These are phyloP conservation scores for Isurus oxyrinchus DNA, from an alignment of 2,113 vertebrate species.

Conservation along the genomic window DNA sequence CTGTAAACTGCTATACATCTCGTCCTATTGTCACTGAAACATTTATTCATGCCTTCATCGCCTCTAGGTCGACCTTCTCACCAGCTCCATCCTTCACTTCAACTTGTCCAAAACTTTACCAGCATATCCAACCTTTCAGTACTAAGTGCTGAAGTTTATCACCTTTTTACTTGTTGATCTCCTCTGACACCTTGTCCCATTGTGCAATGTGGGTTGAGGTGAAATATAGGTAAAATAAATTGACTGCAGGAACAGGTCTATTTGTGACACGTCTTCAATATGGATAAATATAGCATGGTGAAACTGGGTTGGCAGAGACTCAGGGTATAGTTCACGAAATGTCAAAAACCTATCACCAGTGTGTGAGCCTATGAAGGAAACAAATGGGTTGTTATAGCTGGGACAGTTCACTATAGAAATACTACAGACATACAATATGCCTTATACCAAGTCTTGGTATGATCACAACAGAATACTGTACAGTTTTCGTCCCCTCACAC, in stretches of 20 bases:
- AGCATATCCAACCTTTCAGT: not conserved
- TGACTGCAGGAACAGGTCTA: not conserved
- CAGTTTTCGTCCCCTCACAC: not conserved
- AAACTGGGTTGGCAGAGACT: not conserved
- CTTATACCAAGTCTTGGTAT: not conserved
- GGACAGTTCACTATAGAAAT: not conserved
- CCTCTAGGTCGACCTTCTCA: not conserved
- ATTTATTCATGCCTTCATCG: not conserved
- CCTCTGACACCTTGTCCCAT: not conserved
- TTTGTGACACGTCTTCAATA: not conserved
- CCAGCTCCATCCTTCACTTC: not conserved
- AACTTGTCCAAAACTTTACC: not conserved
- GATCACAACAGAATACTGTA: not conserved
- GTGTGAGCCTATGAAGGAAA: not conserved
- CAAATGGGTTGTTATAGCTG: not conserved
- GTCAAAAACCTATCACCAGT: not conserved
- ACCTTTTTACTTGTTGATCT: not conserved
- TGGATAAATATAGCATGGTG: not conserved
- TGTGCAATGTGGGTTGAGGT: not conserved
- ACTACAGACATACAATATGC: not conserved
- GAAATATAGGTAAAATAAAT: not conserved
- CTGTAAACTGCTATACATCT: not conserved
- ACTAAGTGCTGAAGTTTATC: not conserved
- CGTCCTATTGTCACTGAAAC: not conserved
- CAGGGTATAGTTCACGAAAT: not conserved